Conservation (phyloP, 2,797 vertebrate species). For the Pelochelys cantorii region DNA sequence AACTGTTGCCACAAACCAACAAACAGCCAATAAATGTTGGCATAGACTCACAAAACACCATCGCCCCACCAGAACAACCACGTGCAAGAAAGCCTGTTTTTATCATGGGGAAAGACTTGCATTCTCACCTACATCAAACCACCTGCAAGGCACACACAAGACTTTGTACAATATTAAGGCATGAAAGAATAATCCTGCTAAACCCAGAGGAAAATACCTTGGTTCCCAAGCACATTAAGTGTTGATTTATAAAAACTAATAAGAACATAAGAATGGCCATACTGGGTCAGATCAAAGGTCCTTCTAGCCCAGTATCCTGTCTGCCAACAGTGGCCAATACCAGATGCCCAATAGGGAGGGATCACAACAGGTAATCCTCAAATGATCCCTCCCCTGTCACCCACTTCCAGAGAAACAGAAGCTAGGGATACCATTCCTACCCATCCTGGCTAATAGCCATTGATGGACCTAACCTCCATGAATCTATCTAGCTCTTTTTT, state of each 20-base stretch:
- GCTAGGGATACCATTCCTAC: no score
- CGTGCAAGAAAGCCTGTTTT: conserved; percentile 65
- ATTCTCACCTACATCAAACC: conserved; percentile 70
- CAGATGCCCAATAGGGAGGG: no score
- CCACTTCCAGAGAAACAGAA: no score
- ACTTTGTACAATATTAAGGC: conserved; percentile 65
- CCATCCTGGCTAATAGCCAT: no score
- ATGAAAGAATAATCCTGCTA: conserved; percentile 58
- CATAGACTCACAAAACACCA: conserved; percentile 68
- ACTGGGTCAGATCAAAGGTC: no score
- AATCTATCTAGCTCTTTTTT: no score
- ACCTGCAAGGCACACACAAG: conserved; percentile 70
- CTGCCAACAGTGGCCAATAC: no score
- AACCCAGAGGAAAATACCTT: conserved; percentile 53
- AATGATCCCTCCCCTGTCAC: no score
- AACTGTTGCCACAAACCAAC: neutral
- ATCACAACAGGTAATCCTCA: no score
- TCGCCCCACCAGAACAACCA: conserved; percentile 59
- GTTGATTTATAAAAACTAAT: neutral
- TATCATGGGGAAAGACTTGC: conserved; percentile 70
- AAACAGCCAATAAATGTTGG: conserved; percentile 51
- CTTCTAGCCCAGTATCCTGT: neutral
- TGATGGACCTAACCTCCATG: no score
- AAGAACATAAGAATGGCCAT: no score
- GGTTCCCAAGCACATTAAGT: conserved; percentile 44